Conservation (phyloP, 2,888 invertebrate genomes). For the Lepetodrilus schrolli region DNA sequence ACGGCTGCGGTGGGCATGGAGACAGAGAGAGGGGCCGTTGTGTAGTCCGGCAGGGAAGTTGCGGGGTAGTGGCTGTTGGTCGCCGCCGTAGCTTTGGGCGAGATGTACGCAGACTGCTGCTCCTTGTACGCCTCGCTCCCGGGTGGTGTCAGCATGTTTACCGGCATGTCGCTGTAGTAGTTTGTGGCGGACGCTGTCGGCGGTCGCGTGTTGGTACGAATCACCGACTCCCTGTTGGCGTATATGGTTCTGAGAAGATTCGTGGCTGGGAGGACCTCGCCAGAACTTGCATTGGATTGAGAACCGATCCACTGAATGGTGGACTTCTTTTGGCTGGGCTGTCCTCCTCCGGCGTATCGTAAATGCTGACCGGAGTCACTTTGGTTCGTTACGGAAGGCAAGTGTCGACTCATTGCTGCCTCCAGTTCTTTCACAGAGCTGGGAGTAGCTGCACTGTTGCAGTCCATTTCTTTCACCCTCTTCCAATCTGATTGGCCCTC, state of each 20-base stretch:
- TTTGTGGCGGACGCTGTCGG: no score
- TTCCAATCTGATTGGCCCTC: conserved; percentile 15
- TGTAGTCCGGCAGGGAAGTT: conserved; percentile 31
- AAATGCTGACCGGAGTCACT: conserved; percentile 79
- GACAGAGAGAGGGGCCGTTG: conserved; percentile 44
- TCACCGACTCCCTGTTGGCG: conserved; percentile 95
- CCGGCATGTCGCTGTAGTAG: conserved; percentile 73
- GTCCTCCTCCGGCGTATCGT: conserved; percentile 81
- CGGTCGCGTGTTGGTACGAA: conserved; percentile 81
- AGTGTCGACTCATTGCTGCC: conserved; percentile 96
- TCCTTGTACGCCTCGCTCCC: conserved; percentile 82
- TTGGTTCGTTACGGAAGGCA: conserved; percentile 77
- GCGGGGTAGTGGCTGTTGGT: conserved; percentile 32
- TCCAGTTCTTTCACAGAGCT: conserved; percentile 91
- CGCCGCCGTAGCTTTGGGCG: conserved; percentile 30
- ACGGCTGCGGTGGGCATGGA: conserved; percentile 41
- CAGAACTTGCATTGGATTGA: conserved; percentile 77
- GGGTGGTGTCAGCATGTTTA: conserved; percentile 90
- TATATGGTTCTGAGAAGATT: conserved; percentile 91
- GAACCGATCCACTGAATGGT: conserved; percentile 92
- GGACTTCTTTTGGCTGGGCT: conserved; percentile 56
- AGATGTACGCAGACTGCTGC: conserved; percentile 40
- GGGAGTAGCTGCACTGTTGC: conserved; percentile 8
- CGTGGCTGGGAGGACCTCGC: conserved; percentile 84
- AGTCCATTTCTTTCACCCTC: neutral